Percentiles rank a stretch among this genome's conserved stretches.
These are phyloP conservation scores for Watsonalla cultraria DNA, from an alignment of 2,888 invertebrate genomes.

Conservation along the genomic window DNA sequence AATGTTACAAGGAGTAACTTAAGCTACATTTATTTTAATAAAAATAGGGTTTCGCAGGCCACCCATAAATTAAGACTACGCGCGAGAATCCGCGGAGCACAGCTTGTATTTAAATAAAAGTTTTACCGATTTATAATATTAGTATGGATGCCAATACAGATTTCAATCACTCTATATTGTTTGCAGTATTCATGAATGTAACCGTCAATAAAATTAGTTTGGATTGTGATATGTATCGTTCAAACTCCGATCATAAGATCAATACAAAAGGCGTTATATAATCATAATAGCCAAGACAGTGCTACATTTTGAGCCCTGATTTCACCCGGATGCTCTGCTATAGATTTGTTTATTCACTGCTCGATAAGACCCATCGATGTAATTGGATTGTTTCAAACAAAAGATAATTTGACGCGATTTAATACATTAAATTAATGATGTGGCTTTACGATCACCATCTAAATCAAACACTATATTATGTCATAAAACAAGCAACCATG, in stretches of 20 bases:
- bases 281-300: conserved; percentile 24
- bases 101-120: too few relatives aligned
- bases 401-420: neutral
- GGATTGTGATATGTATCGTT: conserved; percentile 32
- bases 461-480: too few relatives aligned
- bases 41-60: too few relatives aligned
- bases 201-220: conserved; percentile 17
- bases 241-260: conserved; percentile 34
- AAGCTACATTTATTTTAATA: too few relatives aligned
- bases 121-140: too few relatives aligned
- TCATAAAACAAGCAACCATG: too few relatives aligned
- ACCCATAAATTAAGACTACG: too few relatives aligned
- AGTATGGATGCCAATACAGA: too few relatives aligned
- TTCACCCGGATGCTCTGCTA: conserved; percentile 28
- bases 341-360: conserved; percentile 23
- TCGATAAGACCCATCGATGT: conserved; percentile 20
- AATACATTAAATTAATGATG: neutral
- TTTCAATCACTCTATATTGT: conserved; percentile 3
- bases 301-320: conserved; percentile 16
- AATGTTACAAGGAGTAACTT: too few relatives aligned
- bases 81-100: too few relatives aligned
- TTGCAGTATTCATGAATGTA: conserved; percentile 9
- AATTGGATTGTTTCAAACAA: neutral
- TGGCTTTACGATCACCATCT: too few relatives aligned
- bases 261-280: conserved; percentile 37